Conservation (phyloP, 2,888 invertebrate genomes). For the Phragmatobia fuliginosa region DNA sequence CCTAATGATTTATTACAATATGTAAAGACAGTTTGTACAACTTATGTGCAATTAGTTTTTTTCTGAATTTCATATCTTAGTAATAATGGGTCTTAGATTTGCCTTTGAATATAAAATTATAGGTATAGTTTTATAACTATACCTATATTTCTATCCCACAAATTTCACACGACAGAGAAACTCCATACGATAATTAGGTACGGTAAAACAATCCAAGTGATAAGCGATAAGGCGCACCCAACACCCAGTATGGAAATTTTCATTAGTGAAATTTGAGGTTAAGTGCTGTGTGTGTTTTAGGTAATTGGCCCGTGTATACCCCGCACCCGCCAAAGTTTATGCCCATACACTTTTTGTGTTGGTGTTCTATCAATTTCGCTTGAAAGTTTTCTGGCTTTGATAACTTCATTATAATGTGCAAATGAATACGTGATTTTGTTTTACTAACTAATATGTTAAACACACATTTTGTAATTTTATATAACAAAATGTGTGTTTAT, state of each 20-base stretch:
- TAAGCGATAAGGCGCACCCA: slow-evolving; percentile 82
- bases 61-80: neutral
- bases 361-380: slow-evolving; percentile 69
- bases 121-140: neutral
- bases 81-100: neutral
- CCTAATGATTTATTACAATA: neutral
- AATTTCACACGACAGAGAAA: slow-evolving; percentile 47
- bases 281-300: slow-evolving; percentile 81
- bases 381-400: slow-evolving; percentile 49
- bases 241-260: slow-evolving; percentile 74
- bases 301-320: slow-evolving; percentile 81
- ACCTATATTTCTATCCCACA: neutral
- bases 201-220: slow-evolving; percentile 76
- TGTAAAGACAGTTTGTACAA: no score
- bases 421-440: slow-evolving; percentile 41
- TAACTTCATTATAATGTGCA: slow-evolving; percentile 48
- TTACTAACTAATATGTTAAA: slow-evolving; percentile 14
- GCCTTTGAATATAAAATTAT: neutral
- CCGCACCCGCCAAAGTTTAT: slow-evolving; percentile 67
- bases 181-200: slow-evolving; percentile 74
- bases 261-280: slow-evolving; percentile 84
- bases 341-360: slow-evolving; percentile 71
- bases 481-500: no score
- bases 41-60: no score
- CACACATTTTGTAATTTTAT: neutral